These are phyloP conservation scores for Anolis sagrei DNA, from an alignment of 2,113 vertebrate species.

Conservation along the genomic window DNA sequence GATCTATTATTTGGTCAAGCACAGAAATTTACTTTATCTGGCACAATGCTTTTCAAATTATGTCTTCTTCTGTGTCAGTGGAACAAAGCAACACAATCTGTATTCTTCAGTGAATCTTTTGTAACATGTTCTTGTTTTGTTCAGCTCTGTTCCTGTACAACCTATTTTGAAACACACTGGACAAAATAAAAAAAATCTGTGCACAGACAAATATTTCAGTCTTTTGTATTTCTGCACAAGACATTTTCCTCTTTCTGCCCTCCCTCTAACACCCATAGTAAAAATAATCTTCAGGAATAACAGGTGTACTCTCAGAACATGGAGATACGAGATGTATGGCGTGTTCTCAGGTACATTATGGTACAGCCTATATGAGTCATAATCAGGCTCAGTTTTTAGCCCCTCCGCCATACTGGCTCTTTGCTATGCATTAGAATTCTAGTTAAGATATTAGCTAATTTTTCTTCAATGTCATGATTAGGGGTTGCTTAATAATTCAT, in stretches of 20 bases:
- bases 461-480: slow-evolving; percentile 20
- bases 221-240: slow-evolving; percentile 38
- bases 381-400: neutral
- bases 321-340: neutral
- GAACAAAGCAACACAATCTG: slow-evolving; percentile 40
- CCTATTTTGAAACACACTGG: neutral
- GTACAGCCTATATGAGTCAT: neutral
- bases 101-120: slow-evolving; percentile 26
- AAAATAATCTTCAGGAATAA: neutral
- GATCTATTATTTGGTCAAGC: neutral
- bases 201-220: neutral
- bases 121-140: slow-evolving; percentile 40
- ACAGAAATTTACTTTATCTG: neutral
- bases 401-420: neutral
- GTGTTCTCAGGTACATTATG: neutral
- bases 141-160: slow-evolving; percentile 34
- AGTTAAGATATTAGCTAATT: slow-evolving; percentile 19
- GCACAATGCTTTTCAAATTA: neutral
- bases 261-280: neutral
- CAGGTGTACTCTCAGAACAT: neutral
- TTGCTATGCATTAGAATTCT: neutral
- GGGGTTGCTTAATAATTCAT: slow-evolving; percentile 24
- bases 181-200: neutral
- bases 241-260: neutral
- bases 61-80: slow-evolving; percentile 21